phyloP scores from a whole-genome alignment of 2,113 vertebrate genomes.

The Protobothrops flavoviridis region DNA sequence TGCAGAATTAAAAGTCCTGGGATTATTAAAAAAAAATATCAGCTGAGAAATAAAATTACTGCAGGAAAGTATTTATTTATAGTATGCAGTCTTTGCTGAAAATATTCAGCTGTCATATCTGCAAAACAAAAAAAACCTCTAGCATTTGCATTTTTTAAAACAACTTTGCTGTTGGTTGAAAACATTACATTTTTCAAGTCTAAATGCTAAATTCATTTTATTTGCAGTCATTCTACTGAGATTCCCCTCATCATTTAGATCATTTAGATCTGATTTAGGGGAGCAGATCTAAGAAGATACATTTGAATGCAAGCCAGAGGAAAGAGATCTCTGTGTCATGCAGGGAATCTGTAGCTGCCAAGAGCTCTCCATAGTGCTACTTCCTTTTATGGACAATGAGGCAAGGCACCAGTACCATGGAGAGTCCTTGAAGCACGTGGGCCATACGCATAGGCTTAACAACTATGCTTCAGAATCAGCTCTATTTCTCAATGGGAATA shows the following conservation, averaged over 20 bases:
- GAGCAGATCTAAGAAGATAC: neutral
- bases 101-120: neutral
- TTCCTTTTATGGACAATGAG: conserved; percentile 26
- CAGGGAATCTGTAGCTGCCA: neutral
- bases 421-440: conserved; percentile 12
- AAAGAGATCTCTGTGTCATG: neutral
- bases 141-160: neutral
- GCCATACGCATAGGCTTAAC: neutral
- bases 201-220: neutral
- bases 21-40: neutral
- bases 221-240: neutral
- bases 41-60: neutral
- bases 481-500: neutral
- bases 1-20: neutral
- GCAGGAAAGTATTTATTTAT: neutral
- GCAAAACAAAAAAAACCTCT: neutral
- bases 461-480: conserved; percentile 13
- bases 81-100: neutral
- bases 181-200: neutral
- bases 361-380: conserved; percentile 36
- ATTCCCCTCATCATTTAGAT: neutral
- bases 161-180: neutral
- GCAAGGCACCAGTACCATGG: conserved; percentile 3
- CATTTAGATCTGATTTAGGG: neutral
- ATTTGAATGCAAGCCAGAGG: neutral